Base-by-base conservation (phyloP, 2,113 vertebrate species). In the Amblyornis subalaris region DNA sequence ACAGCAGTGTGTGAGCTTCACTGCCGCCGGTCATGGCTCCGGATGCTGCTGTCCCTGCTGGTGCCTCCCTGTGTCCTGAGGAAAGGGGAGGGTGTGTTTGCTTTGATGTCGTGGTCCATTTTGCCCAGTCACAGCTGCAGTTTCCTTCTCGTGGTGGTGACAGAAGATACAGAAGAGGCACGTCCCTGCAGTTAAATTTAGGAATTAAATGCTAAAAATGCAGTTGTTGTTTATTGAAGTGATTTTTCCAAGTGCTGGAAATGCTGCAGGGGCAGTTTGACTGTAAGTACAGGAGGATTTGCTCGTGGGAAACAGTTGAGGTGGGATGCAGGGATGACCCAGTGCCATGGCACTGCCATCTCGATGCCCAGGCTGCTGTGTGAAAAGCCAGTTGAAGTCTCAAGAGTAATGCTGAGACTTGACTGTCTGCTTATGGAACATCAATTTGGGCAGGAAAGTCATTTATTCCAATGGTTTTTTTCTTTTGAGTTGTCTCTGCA, bases 221-320 rank as follows among this genome's bases (percentile, higher is more conserved):
- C 57, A 35, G 35, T 7, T 65, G 28, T 36, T 62, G 11, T 14
- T 84, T 40, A 17, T 31, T 29, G 44, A 17, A 25, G 36, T 25
- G 60, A 5, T 70, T 89, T 75, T 81, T 47, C 20, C 60, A 31
- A 0, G 33, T 22, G 51, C 57, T 82, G 48, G 38, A n/a, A 54
- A 5, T 35, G 26, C 48, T 5, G 1, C 8, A 6, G 67, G 26
- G 19, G 5, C n/a, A n/a, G 36, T 51, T 58, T 72, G 48, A 9
- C n/a, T 76, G 11, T 62, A 25, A 61, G 42, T n/a, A 45, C 20
- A 19, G 57, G 51, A 12, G 24, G 31, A 31, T 77, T 40, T 91
- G 57, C 35, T 0, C 3, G 25, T 55, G 53, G 28, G 22, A 55
- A 38, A 1, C 15, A 6, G 62, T 12, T 0, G 2, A 10, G 54